A percentile compares a stretch with the other conserved stretches of the same genome.
Conservation (phyloP, 2,888 invertebrate species). For the Tenthredo distinguenda region DNA sequence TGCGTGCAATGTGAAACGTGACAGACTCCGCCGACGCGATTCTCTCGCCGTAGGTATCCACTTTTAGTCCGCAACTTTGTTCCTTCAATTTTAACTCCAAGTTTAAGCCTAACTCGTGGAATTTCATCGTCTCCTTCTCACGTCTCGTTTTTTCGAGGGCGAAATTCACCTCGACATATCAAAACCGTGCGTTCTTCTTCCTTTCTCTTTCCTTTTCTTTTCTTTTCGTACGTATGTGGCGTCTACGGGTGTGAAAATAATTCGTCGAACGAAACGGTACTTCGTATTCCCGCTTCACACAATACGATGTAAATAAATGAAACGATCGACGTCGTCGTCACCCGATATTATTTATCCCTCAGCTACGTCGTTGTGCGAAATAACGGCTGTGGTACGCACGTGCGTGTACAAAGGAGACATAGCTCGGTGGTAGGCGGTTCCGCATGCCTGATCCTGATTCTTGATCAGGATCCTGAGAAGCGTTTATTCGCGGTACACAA, state of each 20-base stretch:
- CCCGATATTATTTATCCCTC: background rate
- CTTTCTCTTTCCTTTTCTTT: background rate
- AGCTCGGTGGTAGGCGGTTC: constrained; percentile 70
- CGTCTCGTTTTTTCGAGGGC: background rate
- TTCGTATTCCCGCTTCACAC: no score
- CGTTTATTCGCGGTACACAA: background rate
- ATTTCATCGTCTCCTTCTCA: background rate
- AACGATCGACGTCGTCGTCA: background rate
- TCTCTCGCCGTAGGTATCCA: constrained; percentile 25
- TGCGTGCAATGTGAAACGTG: constrained; percentile 77
- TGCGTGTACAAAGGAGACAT: background rate
- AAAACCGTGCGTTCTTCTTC: background rate
- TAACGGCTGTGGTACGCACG: background rate
- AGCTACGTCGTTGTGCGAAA: background rate
- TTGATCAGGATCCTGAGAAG: constrained; percentile 71
- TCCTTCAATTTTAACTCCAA: background rate
- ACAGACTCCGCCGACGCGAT: constrained; percentile 70
- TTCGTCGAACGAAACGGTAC: no score
- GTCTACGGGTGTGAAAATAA: no score
- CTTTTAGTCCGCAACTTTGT: constrained; percentile 26
- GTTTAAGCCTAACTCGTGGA: background rate
- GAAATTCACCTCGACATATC: background rate
- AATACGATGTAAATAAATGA: background rate
- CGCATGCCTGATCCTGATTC: constrained; percentile 73
- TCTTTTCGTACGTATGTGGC: no score